Percentiles rank a stretch among this genome's conserved stretches.
Conservation (phyloP, 1,140 invertebrate genomes). For the Ptiloglossa arizonensis region DNA sequence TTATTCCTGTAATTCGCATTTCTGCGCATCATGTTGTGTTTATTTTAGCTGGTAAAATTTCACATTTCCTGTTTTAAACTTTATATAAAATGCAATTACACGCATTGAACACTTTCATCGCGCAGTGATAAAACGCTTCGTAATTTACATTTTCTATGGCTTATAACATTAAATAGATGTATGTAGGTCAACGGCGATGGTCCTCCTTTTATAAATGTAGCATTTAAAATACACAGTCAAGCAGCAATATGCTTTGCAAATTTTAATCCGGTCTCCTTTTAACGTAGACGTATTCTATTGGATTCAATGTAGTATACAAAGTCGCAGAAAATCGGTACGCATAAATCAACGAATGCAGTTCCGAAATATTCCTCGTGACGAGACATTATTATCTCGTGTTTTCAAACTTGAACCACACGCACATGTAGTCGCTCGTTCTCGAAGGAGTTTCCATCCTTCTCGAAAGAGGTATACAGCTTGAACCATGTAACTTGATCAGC, state of each 20-base stretch:
- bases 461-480: conserved; percentile 7
- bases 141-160: neutral
- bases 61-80: neutral
- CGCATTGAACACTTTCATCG: neutral
- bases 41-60: neutral
- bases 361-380: conserved; percentile 15
- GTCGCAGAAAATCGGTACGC: conserved; percentile 16
- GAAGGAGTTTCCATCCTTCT: neutral
- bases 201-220: no score
- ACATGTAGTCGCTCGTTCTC: conserved; percentile 2
- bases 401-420: conserved; percentile 5
- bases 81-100: no score
- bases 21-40: neutral
- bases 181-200: neutral
- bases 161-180: neutral
- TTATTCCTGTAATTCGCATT: conserved; percentile 22
- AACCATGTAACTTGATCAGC: no score
- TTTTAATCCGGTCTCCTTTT: neutral
- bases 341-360: neutral
- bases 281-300: neutral
- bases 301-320: neutral
- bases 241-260: conserved; percentile 8
- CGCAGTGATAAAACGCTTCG: neutral
- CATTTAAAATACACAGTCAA: neutral
- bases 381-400: conserved; percentile 1